Percentiles rank a stretch among this genome's conserved stretches.
Conservation (phyloP, 2,113 vertebrate genomes). For the Rana temporaria region DNA sequence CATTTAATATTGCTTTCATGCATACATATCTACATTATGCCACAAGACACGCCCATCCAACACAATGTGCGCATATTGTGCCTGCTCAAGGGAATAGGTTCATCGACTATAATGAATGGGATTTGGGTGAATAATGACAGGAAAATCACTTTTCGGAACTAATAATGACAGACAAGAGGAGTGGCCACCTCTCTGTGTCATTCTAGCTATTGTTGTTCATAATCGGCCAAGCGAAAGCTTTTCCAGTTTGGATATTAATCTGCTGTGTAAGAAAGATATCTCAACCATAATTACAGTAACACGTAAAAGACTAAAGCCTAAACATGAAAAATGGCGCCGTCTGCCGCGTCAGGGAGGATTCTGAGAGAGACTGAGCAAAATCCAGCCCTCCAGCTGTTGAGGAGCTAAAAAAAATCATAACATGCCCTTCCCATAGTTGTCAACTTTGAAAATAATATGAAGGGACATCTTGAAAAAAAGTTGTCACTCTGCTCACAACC, state of each 20-base stretch:
- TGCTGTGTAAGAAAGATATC: background rate
- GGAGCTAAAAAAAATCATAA: too few species aligned
- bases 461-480: too few species aligned
- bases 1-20: background rate
- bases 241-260: background rate
- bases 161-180: background rate
- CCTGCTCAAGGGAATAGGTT: background rate
- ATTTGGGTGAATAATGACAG: background rate
- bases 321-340: background rate
- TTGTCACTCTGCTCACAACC: too few species aligned
- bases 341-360: background rate
- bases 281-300: background rate
- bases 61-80: background rate
- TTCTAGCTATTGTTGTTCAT: background rate
- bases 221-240: background rate
- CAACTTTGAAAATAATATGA: too few species aligned
- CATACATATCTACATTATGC: background rate
- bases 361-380: background rate
- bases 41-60: background rate
- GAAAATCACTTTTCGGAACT: constrained; percentile 4
- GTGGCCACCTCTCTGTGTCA: background rate
- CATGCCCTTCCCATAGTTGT: too few species aligned
- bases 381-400: too few species aligned
- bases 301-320: background rate
- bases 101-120: background rate